A percentile compares a stretch with the other conserved stretches of the same genome.
Conservation (phyloP, 2,113 vertebrate species). For the Brachyistius frenatus region DNA sequence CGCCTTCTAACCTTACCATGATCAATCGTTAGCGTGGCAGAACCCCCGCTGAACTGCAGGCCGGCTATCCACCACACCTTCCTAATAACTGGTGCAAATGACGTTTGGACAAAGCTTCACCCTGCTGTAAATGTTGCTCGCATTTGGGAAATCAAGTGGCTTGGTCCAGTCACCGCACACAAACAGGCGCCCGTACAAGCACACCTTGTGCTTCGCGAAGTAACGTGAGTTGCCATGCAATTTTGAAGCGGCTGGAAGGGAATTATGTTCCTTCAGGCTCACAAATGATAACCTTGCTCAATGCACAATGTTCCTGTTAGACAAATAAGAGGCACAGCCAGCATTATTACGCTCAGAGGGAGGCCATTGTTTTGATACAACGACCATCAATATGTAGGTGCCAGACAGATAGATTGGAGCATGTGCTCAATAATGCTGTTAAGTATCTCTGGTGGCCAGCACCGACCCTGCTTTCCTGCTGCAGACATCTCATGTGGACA, state of each 20-base stretch:
- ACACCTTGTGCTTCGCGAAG: not conserved
- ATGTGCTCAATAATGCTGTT: constrained; percentile 53
- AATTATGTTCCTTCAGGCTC: constrained; percentile 41
- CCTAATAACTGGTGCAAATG: constrained; percentile 43
- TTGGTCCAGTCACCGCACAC: not conserved
- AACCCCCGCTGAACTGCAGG: constrained; percentile 56
- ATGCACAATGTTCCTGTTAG: constrained; percentile 50
- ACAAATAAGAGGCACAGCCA: constrained; percentile 48
- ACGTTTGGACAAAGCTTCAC: constrained; percentile 49
- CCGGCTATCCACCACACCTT: constrained; percentile 31
- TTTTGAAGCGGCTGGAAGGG: constrained; percentile 29
- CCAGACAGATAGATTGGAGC: constrained; percentile 59
- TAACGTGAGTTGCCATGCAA: constrained; percentile 43
- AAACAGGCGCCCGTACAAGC: not conserved
- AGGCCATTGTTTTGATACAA: constrained; percentile 61
- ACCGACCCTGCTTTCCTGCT: constrained; percentile 36
- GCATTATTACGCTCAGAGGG: constrained; percentile 43
- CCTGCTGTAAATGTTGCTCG: constrained; percentile 48
- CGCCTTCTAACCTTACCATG: constrained; percentile 63
- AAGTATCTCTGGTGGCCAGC: constrained; percentile 54
- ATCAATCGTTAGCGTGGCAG: constrained; percentile 72
- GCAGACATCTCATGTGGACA: constrained; percentile 36
- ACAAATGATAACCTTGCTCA: constrained; percentile 62
- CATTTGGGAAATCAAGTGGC: constrained; percentile 10
- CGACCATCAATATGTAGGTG: constrained; percentile 59